Evolutionary conservation across 2,797 vertebrate species (phyloP).

Genomic region (Phoxinus dragarum): DNA sequence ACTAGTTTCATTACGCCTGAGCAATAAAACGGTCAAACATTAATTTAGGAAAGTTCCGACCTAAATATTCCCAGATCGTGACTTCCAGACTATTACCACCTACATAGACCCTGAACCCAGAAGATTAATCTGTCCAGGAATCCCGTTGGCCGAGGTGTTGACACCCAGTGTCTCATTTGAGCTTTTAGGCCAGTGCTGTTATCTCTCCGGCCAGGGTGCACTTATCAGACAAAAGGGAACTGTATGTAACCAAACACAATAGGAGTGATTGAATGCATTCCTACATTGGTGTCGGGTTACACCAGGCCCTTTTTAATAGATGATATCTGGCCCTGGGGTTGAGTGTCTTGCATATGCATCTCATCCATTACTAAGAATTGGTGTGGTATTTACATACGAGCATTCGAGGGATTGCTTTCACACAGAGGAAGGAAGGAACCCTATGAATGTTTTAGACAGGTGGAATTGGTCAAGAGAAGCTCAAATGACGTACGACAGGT

Average conservation of each 20-base stretch:
- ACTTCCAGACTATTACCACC: slow-evolving; percentile 9
- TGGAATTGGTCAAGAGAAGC: slow-evolving; percentile 48
- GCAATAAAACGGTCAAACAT: slow-evolving; percentile 14
- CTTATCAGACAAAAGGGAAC: slow-evolving; percentile 81
- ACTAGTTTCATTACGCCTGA: not conserved
- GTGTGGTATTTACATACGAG: slow-evolving; percentile 67
- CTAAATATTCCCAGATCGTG: slow-evolving; percentile 6
- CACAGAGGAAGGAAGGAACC: slow-evolving; percentile 63
- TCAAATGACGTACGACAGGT: slow-evolving; percentile 34
- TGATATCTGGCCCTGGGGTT: slow-evolving; percentile 70
- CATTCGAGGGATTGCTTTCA: slow-evolving; percentile 63
- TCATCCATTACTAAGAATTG: slow-evolving; percentile 70
- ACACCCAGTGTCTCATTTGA: slow-evolving; percentile 74
- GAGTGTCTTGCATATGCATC: slow-evolving; percentile 64
- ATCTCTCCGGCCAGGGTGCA: slow-evolving; percentile 73
- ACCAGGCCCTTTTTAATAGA: slow-evolving; percentile 74
- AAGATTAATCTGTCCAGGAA: slow-evolving; percentile 67
- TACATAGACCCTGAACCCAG: slow-evolving; percentile 32
- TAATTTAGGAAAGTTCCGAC: not conserved
- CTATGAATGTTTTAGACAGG: slow-evolving; percentile 51
- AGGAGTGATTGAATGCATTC: slow-evolving; percentile 84
- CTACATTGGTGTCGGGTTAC: slow-evolving; percentile 80
- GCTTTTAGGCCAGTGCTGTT: slow-evolving; percentile 80
- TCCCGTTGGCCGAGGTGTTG: slow-evolving; percentile 68
- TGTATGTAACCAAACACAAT: slow-evolving; percentile 86